Base-by-base conservation (phyloP, 2,797 vertebrate genomes). In the Amblyopsis hoosieri region DNA sequence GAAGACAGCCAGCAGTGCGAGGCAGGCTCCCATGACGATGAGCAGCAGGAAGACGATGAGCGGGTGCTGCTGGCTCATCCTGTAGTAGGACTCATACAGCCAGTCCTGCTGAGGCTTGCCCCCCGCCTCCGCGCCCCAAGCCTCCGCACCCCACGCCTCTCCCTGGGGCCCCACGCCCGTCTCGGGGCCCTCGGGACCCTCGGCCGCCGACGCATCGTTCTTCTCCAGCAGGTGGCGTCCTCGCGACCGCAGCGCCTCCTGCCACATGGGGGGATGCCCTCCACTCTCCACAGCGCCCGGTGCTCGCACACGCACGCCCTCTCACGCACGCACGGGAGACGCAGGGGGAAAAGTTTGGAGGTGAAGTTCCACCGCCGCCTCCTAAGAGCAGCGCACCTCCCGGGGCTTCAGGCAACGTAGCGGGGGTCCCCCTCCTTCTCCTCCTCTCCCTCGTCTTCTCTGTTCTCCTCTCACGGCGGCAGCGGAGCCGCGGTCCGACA, bases 41-140 rank as follows among this genome's bases (percentile, higher is more conserved):
- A 99, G 94, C 79, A 99, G 94, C 87, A 99, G 91, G 86, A 99
- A 98, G 84, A 98, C 95, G 89, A 98, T 96, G 75, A 99, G 94
- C 62, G 97, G 97, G 93, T 98, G 97, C 94, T 98, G 97, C 91
- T 98, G 97, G 97, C 95, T 99, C 96, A 98, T 96, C 87, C 97
- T 94, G 88, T 97, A 97, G 92, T 99, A 97, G 66, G 89, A 91
- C 75, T 91, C 87, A 62, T 97, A 97, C 7, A 97, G 93, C 95
- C 96, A 95, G 93, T 96, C 96, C 71, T 93, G 93, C 33, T 37
- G 33, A 3, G 33, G 33, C 33, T 37, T 37, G 5, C 33, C 33
- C 33, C 33, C 33, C 33, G 33, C 33, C 33, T 37, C 33, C 33
- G 33, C 33, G 33, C 33, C 33, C 33, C 33, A 37, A 1, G 33